Conservation (phyloP, 64 coral and sea anemone genomes). For the Acropora yongei region DNA sequence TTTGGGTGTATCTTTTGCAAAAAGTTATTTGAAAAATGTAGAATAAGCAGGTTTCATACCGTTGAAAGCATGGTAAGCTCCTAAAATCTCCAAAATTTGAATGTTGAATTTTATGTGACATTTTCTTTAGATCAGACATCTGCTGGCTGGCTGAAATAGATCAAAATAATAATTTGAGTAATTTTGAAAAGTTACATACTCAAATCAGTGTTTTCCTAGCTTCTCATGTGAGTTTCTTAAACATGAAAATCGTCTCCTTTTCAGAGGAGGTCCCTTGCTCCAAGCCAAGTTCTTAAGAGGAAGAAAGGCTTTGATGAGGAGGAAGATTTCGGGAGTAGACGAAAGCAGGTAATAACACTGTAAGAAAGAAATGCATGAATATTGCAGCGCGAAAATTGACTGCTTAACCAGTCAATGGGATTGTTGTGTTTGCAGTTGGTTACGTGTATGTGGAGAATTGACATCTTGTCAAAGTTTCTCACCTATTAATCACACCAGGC, state of each 20-base stretch:
- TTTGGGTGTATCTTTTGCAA: neutral
- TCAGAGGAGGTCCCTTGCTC: slow-evolving; percentile 88
- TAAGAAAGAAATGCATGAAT: neutral
- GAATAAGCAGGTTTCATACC: neutral
- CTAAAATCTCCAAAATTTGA: neutral
- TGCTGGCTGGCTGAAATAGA: neutral
- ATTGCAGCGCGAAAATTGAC: too few species aligned
- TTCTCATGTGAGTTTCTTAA: neutral
- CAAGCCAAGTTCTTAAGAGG: slow-evolving; percentile 88
- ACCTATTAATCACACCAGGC: too few species aligned
- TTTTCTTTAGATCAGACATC: neutral
- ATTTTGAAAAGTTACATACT: neutral
- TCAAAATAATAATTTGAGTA: neutral
- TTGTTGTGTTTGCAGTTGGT: too few species aligned
- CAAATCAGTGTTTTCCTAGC: neutral
- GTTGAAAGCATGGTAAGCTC: slow-evolving; percentile 31
- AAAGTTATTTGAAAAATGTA: neutral
- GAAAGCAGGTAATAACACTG: slow-evolving; percentile 58
- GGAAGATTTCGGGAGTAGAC: slow-evolving; percentile 38
- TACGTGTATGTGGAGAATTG: too few species aligned
- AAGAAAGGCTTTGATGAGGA: slow-evolving; percentile 58
- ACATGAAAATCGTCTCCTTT: neutral
- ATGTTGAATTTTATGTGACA: neutral
- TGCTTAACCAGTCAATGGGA: too few species aligned
- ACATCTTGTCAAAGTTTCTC: too few species aligned